Conservation (phyloP, 2,888 invertebrate genomes). For the Leptogaster cylindrica region DNA sequence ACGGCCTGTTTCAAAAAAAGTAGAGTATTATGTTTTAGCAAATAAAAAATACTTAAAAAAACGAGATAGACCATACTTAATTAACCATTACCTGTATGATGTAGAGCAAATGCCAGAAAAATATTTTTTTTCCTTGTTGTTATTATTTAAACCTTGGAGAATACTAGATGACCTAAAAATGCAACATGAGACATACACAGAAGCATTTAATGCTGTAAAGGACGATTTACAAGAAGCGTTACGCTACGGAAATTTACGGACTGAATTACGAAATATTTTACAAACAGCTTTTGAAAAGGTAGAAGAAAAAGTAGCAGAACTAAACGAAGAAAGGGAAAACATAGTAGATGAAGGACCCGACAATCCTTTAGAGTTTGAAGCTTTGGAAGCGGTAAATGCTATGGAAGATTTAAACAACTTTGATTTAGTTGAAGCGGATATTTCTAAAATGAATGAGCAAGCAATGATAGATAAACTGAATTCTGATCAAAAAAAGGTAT, state of each 20-base stretch:
- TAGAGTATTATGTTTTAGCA: no score
- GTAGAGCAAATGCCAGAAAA: neutral
- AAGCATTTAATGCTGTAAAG: neutral
- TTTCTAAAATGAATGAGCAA: neutral
- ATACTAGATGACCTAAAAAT: neutral
- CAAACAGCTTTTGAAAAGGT: neutral
- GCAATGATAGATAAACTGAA: neutral
- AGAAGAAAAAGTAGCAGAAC: neutral
- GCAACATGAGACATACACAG: neutral
- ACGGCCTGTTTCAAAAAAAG: no score
- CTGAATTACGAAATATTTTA: neutral
- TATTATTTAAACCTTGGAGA: neutral
- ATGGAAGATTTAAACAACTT: neutral
- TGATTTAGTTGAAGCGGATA: neutral
- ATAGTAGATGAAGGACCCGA: neutral
- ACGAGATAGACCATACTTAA: neutral
- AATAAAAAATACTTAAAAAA: no score
- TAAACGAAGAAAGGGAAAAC: neutral
- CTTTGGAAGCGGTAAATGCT: neutral
- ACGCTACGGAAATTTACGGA: neutral
- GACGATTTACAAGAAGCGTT: neutral
- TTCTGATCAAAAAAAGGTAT: neutral
- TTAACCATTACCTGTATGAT: neutral
- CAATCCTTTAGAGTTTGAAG: neutral
- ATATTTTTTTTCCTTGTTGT: neutral